Evolutionary conservation across 2,888 invertebrate species (phyloP).

Genomic region (Pseudococcus viburni): DNA sequence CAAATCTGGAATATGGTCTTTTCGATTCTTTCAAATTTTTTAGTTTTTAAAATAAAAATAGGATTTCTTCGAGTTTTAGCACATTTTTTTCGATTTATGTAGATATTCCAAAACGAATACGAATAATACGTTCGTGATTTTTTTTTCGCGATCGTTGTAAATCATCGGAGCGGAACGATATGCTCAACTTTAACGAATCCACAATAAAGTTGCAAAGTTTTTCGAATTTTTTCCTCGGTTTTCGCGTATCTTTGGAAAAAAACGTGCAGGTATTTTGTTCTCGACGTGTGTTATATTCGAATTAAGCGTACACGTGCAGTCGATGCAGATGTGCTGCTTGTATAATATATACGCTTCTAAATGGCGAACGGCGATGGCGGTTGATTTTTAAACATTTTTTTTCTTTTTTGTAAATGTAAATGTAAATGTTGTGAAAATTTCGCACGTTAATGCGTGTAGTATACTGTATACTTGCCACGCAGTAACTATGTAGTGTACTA

Average conservation of each 20-base stretch:
- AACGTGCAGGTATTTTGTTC: background rate
- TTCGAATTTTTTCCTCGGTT: background rate
- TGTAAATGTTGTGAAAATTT: background rate
- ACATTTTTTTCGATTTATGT: background rate
- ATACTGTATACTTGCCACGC: background rate
- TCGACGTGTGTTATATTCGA: background rate
- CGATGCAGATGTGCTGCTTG: background rate
- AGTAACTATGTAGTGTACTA: background rate
- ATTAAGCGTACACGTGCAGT: background rate
- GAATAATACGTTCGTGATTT: background rate
- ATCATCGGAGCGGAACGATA: background rate
- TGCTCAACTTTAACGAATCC: background rate
- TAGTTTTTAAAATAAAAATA: no score
- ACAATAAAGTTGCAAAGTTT: background rate
- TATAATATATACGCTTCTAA: background rate
- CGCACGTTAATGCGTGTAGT: background rate
- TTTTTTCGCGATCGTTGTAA: background rate
- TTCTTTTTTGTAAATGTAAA: background rate
- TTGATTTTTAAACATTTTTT: background rate
- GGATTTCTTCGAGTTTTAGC: background rate
- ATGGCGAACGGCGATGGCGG: background rate
- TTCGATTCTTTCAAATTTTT: background rate
- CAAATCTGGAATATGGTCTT: background rate
- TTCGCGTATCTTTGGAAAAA: background rate
- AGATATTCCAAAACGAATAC: no score